A percentile compares a stretch with the other conserved stretches of the same genome.
Evolutionary conservation across 2,888 invertebrate genomes (phyloP).

Genomic region (Junonia oenone): DNA sequence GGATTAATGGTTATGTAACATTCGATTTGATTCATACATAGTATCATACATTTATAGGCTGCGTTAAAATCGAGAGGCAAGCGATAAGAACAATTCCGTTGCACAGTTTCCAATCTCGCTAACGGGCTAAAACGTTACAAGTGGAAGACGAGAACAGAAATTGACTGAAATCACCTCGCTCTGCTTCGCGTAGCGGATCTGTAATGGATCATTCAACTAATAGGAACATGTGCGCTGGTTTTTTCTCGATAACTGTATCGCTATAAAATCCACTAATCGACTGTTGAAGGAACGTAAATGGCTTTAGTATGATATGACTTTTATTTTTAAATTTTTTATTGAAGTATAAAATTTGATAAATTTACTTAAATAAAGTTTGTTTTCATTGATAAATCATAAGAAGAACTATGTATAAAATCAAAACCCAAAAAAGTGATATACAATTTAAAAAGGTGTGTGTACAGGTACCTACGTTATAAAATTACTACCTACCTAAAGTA

Average conservation of each 20-base stretch:
- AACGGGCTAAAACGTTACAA: constrained; percentile 32
- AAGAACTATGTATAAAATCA: no score
- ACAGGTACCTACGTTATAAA: no score
- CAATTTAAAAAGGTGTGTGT: no score
- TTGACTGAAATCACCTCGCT: constrained; percentile 35
- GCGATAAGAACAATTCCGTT: constrained; percentile 22
- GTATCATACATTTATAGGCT: no score
- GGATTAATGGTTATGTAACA: no score
- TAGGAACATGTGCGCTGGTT: constrained; percentile 28
- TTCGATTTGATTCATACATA: no score
- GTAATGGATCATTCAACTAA: constrained; percentile 33
- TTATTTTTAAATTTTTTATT: not conserved
- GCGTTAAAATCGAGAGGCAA: not conserved
- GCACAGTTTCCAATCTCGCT: constrained; percentile 28
- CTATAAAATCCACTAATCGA: constrained; percentile 18
- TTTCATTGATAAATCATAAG: no score
- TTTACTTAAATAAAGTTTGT: not conserved
- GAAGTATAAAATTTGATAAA: not conserved
- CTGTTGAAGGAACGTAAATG: not conserved
- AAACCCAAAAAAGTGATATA: no score
- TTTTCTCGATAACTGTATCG: constrained; percentile 30
- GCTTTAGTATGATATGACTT: not conserved
- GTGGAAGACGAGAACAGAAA: constrained; percentile 32
- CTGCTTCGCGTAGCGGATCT: constrained; percentile 37
- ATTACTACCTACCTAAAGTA: no score